Base-by-base conservation (phyloP, 2,113 vertebrate species). In the Xyrauchen texanus region DNA sequence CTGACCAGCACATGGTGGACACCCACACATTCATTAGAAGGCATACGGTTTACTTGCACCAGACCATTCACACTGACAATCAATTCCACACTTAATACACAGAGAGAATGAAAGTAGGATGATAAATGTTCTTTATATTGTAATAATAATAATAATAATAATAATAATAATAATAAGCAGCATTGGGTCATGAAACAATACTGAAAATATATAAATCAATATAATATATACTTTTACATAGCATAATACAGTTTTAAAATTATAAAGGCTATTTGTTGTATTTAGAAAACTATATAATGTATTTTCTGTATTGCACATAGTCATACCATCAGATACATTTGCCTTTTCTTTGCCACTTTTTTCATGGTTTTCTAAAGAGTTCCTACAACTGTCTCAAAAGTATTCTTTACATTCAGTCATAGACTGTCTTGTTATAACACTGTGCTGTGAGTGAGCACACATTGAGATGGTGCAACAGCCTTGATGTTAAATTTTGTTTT, bases 301-400 rank as follows among this genome's bases (percentile, higher is more conserved):
- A 63, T 86, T 89, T 89, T 91, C 86, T 90, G 87, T 98, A 98
- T 98, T 98, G 97, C 97, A 98, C 97, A 93, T 95, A 93, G 90
- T 94, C 92, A 91, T 88, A 88, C 91, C 82, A 91, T 94, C 92
- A 93, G 90, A 90, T 87, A 78, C 47, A 57, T 71, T 79, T 67
- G 55, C 5, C 55, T 72, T 68, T 93, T 94, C 90, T 89, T 85
- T 87, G 89, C 84, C 84, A 69, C 83, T 87, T 75, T 44, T 75
- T 91, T 86, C 55, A 42, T 47, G 44, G 46, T 21, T 67, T 15
- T 74, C 82, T 60, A 45, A 71, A 60, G 47, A 13, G 44, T 68
- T 76, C 79, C 55, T 13, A 44, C 45, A 63, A 82, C 63, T 69
- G 69, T 64, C 42, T 77, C 21, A 13, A 34, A 68, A 51, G 70